Base-by-base conservation (phyloP, 37 sponge, comb jelly and placozoan genomes). In the Halisarca cf. caerulea region DNA sequence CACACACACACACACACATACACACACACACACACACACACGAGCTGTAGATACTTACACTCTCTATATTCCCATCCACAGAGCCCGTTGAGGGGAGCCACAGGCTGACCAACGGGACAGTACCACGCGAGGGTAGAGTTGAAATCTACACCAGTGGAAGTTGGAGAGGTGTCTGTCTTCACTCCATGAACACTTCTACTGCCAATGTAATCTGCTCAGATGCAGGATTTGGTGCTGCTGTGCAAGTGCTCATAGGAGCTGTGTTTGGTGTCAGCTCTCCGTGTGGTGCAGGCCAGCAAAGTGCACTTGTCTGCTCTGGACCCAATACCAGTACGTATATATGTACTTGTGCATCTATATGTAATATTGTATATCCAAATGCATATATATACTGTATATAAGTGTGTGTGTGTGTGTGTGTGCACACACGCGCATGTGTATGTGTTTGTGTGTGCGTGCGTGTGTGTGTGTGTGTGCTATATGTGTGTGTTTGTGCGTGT, bases 1-100 rank as follows among this genome's bases (percentile, higher is more conserved):
- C 35, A 27, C 32, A 58, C 40, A 64, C 82, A 82, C 82, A 82
- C 54, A 43, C 82, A 82, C 68, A 82, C 82, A 64, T 66, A 66
- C 61, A 60, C 59, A 32, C 25, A 54, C 59, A 80, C 25, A 32
- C 55, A 79, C 79, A 47, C 28, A 45, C 79, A 79, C 55, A 45
- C 14, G 47, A 39, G 41, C 41, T 11, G 41, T 24, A 74, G 24
- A 3, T 25, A 38, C 11, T 41, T 2, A 74, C 77, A 74, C 21
- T 21, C 32, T 23, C 32, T 34, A 34, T 37, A 71, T 34, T 21
- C 42, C 1, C 78, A 77, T 25, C 18, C 78, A 77, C 42, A 38
- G 64, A 5, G 15, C 30, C 5, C 6, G 15, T 61, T 4, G 30
- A 61, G 30, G 30, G 64, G 6, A 27, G 28, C 64, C 30, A 68